phyloP scores from a whole-genome alignment of 2,797 vertebrate genomes.

The Coccyzus lansbergi region DNA sequence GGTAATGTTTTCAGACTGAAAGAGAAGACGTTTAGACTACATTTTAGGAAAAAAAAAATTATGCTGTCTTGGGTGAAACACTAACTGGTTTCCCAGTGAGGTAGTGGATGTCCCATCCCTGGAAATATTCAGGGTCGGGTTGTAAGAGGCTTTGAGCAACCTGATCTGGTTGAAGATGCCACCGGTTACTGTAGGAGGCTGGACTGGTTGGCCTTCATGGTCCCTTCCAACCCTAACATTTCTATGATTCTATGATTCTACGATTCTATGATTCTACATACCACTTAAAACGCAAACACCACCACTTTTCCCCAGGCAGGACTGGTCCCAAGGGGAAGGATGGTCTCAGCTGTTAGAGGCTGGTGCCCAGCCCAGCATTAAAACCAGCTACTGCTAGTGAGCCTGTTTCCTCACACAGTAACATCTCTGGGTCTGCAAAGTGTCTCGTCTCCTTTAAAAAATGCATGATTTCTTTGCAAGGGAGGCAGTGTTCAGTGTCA shows the following conservation, averaged over 20 bases:
- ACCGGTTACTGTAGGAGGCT: too few relatives aligned
- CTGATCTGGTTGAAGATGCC: too few relatives aligned
- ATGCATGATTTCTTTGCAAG: neutral
- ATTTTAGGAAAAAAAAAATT: too few relatives aligned
- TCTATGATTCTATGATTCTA: neutral
- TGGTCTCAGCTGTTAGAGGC: conserved; percentile 63
- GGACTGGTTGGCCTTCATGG: too few relatives aligned
- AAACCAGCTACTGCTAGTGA: neutral
- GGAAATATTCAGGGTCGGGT: too few relatives aligned
- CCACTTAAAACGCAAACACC: conserved; percentile 64
- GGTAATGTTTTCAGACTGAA: too few relatives aligned
- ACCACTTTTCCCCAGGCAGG: conserved; percentile 21
- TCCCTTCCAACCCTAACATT: too few relatives aligned
- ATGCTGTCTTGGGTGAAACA: too few relatives aligned
- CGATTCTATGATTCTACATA: conserved; percentile 68
- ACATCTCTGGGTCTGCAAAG: neutral
- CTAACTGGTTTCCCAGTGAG: too few relatives aligned
- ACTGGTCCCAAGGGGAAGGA: conserved; percentile 86
- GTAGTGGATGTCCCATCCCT: too few relatives aligned
- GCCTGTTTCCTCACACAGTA: neutral
- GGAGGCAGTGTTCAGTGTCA: neutral
- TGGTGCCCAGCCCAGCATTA: neutral
- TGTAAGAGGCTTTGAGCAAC: too few relatives aligned
- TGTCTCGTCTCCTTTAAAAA: neutral
- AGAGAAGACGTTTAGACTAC: too few relatives aligned